Conservation (phyloP, 1,140 invertebrate species). For the Cydia splendana region DNA sequence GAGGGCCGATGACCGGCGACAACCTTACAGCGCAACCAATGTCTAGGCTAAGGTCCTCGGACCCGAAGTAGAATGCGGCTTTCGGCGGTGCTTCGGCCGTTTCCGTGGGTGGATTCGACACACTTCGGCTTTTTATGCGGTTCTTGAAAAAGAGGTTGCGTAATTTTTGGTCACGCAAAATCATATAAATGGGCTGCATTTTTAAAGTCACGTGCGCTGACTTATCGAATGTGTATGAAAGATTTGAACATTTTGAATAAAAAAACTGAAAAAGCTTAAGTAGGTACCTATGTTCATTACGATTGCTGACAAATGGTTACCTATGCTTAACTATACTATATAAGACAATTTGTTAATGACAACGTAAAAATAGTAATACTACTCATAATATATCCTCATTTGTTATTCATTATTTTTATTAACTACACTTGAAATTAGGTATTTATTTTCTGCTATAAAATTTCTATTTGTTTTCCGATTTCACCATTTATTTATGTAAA, state of each 20-base stretch:
- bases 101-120: conserved; percentile 51
- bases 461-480: neutral
- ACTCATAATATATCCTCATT: too few relatives aligned
- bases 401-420: too few relatives aligned
- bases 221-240: too few relatives aligned
- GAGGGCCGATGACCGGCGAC: conserved; percentile 70
- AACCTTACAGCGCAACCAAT: conserved; percentile 70
- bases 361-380: too few relatives aligned
- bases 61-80: conserved; percentile 55
- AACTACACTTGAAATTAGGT: too few relatives aligned
- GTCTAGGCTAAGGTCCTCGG: conserved; percentile 73
- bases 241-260: too few relatives aligned
- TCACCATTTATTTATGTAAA: neutral
- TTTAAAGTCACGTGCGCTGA: neutral
- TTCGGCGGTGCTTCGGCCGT: conserved; percentile 46
- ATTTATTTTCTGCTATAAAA: neutral
- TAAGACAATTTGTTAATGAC: too few relatives aligned
- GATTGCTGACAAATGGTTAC: too few relatives aligned
- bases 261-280: too few relatives aligned
- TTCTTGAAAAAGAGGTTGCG: conserved; percentile 46
- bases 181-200: conserved; percentile 9
- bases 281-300: too few relatives aligned
- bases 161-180: conserved; percentile 39
- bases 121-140: conserved; percentile 43
- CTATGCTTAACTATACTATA: too few relatives aligned